These are phyloP conservation scores for Varanus salvator DNA, from an alignment of 2,113 vertebrate genomes.

Conservation along the genomic window DNA sequence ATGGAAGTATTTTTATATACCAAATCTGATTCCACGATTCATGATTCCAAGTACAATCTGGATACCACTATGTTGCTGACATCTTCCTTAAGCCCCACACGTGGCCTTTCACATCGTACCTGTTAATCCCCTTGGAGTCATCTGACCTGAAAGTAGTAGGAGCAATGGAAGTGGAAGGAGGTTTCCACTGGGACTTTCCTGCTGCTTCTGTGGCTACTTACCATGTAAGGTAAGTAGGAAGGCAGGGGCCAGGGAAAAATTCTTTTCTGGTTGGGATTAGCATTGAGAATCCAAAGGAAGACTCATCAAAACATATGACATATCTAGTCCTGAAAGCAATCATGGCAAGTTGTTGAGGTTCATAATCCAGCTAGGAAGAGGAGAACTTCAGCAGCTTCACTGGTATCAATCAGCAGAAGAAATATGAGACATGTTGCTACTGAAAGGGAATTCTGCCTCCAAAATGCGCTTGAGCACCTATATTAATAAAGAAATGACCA, in stretches of 20 bases:
- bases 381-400: not conserved
- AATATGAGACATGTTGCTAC: not conserved
- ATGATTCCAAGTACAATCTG: not conserved
- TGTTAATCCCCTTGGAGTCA: not conserved
- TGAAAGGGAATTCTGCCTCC: not conserved
- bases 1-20: not conserved
- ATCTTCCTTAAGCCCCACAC: not conserved
- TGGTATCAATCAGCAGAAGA: not conserved
- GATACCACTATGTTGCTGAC: not conserved
- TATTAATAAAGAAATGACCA: not conserved
- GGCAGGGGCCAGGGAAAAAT: not conserved
- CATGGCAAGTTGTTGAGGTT: not conserved
- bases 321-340: not conserved
- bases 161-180: not conserved
- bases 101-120: too few species aligned
- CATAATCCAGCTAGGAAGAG: not conserved
- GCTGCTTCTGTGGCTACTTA: not conserved
- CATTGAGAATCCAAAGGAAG: not conserved
- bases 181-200: not conserved
- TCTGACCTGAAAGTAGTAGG: not conserved
- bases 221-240: not conserved
- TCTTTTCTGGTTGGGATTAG: not conserved
- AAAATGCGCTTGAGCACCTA: not conserved
- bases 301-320: not conserved
- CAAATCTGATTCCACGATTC: not conserved